Conservation (phyloP, 2,797 vertebrate genomes). For the Stomatorhinus walkeri region DNA sequence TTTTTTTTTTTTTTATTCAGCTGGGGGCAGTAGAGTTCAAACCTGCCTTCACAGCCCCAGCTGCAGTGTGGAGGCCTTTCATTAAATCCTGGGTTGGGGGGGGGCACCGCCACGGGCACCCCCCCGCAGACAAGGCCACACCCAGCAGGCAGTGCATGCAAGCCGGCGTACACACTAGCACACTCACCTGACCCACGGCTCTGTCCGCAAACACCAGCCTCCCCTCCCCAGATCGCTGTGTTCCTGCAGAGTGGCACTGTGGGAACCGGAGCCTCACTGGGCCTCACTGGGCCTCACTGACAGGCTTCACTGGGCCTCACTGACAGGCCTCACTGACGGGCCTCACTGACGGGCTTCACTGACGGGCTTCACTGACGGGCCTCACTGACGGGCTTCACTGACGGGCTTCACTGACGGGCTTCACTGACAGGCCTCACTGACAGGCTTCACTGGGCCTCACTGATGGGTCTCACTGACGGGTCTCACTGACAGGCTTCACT, state of each 20-base stretch:
- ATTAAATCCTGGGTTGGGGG: conserved; percentile 31
- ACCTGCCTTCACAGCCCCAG: conserved; percentile 36
- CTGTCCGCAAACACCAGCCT: background rate
- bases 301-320: too few species aligned
- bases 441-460: too few species aligned
- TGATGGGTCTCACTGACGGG: too few species aligned
- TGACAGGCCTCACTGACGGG: background rate
- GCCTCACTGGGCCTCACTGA: too few species aligned
- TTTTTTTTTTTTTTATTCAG: conserved; percentile 20
- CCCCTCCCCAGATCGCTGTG: background rate
- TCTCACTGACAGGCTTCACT: too few species aligned
- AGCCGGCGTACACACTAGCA: background rate
- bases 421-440: too few species aligned
- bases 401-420: too few species aligned
- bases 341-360: too few species aligned
- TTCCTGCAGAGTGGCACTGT: background rate
- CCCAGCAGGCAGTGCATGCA: conserved; percentile 9
- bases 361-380: too few species aligned
- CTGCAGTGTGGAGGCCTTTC: conserved; percentile 39
- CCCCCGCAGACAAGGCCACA: conserved; percentile 30
- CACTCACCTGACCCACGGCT: background rate
- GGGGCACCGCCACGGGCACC: conserved; percentile 7
- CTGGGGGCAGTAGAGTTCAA: conserved; percentile 26
- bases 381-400: too few species aligned
- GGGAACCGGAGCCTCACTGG: background rate